Conservation (phyloP, 2,113 vertebrate genomes). For the Spea bombifrons region DNA sequence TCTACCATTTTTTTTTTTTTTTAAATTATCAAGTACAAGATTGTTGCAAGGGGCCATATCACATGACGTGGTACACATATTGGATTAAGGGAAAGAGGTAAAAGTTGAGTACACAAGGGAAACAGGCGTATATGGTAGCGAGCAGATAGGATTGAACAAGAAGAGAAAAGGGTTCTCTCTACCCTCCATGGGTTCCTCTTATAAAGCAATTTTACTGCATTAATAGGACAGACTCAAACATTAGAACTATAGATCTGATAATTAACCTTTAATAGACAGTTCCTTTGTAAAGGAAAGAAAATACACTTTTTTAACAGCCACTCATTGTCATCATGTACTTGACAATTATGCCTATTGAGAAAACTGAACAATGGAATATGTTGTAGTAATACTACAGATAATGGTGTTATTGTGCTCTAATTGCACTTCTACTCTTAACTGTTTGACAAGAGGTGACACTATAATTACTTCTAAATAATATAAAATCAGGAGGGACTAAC, state of each 20-base stretch:
- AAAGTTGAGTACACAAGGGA: no score
- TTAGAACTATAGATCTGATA: background rate
- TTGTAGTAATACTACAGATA: background rate
- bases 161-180: background rate
- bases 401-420: background rate
- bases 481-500: background rate
- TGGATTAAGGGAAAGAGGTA: no score
- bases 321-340: background rate
- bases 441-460: background rate
- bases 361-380: background rate
- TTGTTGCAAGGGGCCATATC: no score
- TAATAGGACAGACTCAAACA: background rate
- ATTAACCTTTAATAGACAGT: background rate
- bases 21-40: no score
- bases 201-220: background rate
- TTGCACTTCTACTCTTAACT: background rate
- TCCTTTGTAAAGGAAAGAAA: background rate
- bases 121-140: background rate
- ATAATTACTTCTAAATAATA: constrained; percentile 7
- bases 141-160: background rate
- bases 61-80: no score
- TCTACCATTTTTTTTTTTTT: no score
- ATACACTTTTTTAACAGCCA: background rate
- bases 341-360: background rate
- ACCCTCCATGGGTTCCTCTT: background rate